Evolutionary conservation across 2,113 vertebrate genomes (phyloP).

Genomic region (Acrocephalus kingi): DNA sequence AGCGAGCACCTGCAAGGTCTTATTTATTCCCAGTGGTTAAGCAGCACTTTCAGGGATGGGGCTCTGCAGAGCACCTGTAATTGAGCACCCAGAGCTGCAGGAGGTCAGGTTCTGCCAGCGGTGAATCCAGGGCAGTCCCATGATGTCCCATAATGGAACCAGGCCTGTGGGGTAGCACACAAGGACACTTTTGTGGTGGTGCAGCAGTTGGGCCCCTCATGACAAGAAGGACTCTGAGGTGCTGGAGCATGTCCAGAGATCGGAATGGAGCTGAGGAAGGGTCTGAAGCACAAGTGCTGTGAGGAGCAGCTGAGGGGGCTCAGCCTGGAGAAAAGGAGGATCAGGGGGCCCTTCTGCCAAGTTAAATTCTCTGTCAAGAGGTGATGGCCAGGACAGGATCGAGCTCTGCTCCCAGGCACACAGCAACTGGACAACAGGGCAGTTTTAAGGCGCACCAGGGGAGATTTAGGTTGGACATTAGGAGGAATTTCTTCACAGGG

Average conservation of each 20-base stretch:
- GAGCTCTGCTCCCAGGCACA: neutral
- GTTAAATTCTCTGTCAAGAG: no score
- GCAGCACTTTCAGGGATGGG: neutral
- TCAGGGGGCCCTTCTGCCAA: neutral
- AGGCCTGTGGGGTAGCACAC: fast-evolving
- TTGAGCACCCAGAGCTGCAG: neutral
- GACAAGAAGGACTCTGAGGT: neutral
- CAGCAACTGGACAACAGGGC: neutral
- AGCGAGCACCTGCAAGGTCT: neutral
- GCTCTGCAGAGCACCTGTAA: neutral
- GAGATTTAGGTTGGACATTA: neutral
- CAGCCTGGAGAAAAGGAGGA: neutral
- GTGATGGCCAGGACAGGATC: fast-evolving
- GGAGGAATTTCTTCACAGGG: neutral
- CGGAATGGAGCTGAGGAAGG: no score
- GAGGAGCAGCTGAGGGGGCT: neutral
- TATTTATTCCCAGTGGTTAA: neutral
- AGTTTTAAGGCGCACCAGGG: no score
- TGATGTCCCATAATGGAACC: fast-evolving
- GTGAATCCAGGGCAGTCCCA: neutral
- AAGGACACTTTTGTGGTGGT: fast-evolving
- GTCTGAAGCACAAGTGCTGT: neutral
- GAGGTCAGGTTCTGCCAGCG: neutral
- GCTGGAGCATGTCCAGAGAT: neutral
- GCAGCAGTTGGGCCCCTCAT: neutral